These are phyloP conservation scores for Scolopax bukidnonensis DNA, from an alignment of 2,797 vertebrate species.

Conservation along the genomic window DNA sequence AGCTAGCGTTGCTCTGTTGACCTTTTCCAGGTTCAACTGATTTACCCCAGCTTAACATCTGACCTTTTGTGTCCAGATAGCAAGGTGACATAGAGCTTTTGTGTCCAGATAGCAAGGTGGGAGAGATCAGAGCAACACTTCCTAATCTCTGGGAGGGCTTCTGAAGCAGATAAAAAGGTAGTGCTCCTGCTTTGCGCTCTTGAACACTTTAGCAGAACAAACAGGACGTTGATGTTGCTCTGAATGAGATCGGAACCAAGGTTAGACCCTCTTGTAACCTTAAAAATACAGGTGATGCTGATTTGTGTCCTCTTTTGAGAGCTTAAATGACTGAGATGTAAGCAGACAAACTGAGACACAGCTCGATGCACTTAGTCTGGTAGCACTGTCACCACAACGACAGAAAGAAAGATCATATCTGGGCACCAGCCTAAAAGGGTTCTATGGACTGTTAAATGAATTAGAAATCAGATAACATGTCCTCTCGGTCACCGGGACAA, in stretches of 20 bases:
- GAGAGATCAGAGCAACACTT: constrained; percentile 41
- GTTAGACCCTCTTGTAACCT: neutral
- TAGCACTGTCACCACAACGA: neutral
- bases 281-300: neutral
- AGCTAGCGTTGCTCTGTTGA: neutral
- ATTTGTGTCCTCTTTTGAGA: neutral
- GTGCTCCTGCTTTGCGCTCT: constrained; percentile 26
- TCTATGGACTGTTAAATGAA: constrained; percentile 21
- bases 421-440: neutral
- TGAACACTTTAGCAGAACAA: constrained; percentile 14
- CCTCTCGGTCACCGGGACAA: neutral
- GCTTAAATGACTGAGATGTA: neutral
- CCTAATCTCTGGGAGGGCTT: constrained; percentile 43
- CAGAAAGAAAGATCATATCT: constrained; percentile 34
- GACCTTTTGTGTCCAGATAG: constrained; percentile 51
- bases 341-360: neutral
- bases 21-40: constrained; percentile 1
- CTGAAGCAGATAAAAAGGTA: constrained; percentile 44
- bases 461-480: constrained; percentile 15
- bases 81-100: constrained; percentile 32
- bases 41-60: constrained; percentile 21
- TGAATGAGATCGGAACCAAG: neutral
- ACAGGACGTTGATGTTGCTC: neutral
- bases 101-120: constrained; percentile 53
- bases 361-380: neutral